Base-by-base conservation (phyloP, 2,797 vertebrate genomes). In the Eremophila alpestris region DNA sequence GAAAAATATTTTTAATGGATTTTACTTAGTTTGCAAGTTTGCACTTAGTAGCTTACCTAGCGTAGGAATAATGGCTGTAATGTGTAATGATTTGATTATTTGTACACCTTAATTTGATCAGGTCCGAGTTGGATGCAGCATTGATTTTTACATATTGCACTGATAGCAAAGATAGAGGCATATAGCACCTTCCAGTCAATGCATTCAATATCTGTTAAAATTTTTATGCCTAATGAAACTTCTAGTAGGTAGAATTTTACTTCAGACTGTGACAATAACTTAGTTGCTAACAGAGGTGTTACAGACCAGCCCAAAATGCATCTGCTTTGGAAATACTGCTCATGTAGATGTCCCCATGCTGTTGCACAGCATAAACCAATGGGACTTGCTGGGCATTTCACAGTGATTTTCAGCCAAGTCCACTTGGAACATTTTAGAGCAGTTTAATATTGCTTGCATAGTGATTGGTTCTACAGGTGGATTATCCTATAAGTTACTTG, bases 291-390 rank as follows among this genome's bases (percentile, higher is more conserved):
- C 26, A 12, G 9, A 45, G 7, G 24, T 16, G 43, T 64, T 56
- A 41, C 29, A 73, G 56, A 58, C 4, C 16, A 84, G 20, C 8
- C 26, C 40, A 62, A 68, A 41, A 13, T 45, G 40, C 4, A 3
- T 17, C 27, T 67, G 6, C 36, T 70, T 81, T 23, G 40, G 30
- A 24, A 76, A 1, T 0, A 0, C 38, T 34, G 20, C 27, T 75
- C 9, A 11, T 43, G 55, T 12, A 23, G 36, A 15, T 5, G 5
- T 48, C 17, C 21, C 20, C 0, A 0, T 65, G 30, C 24, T 29
- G 5, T n/a, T 77, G 36, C 12, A 36, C 29, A 30, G 2, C 59
- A 30, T 13, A 56, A 74, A 63, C 18, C 38, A 46, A 2, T 10
- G 27, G 40, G 21, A 51, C 48, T 58, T 51, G 7, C 29, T 52